Conservation (phyloP, 2,797 vertebrate species). For the Phoebastria nigripes region DNA sequence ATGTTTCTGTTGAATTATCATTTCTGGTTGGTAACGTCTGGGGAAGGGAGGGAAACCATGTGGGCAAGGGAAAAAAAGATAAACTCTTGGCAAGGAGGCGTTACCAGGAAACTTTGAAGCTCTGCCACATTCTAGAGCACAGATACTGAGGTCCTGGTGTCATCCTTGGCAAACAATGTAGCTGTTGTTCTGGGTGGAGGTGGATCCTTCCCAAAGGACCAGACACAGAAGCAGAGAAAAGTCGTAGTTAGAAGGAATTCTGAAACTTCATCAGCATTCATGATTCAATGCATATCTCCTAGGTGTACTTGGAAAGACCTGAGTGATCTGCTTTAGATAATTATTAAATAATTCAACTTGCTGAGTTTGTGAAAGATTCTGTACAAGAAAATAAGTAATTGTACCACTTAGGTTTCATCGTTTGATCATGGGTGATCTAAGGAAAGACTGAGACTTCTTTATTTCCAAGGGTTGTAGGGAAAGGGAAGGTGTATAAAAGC, state of each 20-base stretch:
- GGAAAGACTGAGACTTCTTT: background rate
- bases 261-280: background rate
- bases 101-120: background rate
- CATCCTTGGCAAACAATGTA: background rate
- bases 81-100: background rate
- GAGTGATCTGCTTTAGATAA: background rate
- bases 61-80: background rate
- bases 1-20: background rate
- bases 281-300: background rate
- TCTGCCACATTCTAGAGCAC: background rate
- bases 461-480: background rate
- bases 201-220: background rate
- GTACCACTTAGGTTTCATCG: background rate
- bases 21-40: background rate
- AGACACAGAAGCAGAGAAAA: background rate
- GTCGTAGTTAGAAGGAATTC: background rate
- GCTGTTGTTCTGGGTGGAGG: background rate
- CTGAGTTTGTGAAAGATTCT: background rate
- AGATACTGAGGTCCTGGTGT: background rate
- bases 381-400: background rate
- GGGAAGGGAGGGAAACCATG: background rate
- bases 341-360: background rate
- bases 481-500: background rate
- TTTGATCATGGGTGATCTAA: background rate
- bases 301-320: background rate